Evolutionary conservation across 2,113 vertebrate genomes (phyloP), one percentile per base, ranked within the genome.

Genomic region (Oncorhynchus clarkii): DNA sequence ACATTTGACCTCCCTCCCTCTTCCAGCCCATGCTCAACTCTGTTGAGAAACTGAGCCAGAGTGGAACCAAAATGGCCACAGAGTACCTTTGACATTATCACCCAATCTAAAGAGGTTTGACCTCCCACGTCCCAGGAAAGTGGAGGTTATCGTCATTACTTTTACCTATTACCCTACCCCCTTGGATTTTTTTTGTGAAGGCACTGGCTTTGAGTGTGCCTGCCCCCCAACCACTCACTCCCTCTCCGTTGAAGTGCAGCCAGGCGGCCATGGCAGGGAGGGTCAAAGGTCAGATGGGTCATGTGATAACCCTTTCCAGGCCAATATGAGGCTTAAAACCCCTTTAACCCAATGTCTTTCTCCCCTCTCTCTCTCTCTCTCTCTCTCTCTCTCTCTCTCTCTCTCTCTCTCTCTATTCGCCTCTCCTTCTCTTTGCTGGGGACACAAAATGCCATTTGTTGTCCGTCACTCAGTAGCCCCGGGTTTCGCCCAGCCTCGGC

Each of bases 391-490:
- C 68, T 34, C 22, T 71, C 83, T 77, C 68, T 70, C n/a, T 34
- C 18, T 1, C 9, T 12, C 16, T 24, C 18, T 62, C 57, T 73
- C 54, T 4, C 24, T 45, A 5, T 34, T 16, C 60, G 18, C 18
- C 65, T 66, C 67, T 65, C 68, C 54, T 31, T 73, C 83, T 78
- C 68, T 72, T 18, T 79, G 76, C 75, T 79, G 75, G 39, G 81
- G 89, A 89, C 86, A 91, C 90, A 91, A 87, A 93, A 92, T 94
- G 92, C 95, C 96, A 97, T 97, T 96, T 96, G 96, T 95, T 93
- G 92, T 93, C 95, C 93, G 88, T 97, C 97, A 95, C 94, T 97
- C 96, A 96, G 94, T 93, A 88, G 94, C 91, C 89, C 81, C 78
- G 82, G 82, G 93, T 79, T 73, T 79, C 62, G 90, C 76, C 87